Percentiles rank a stretch among this genome's conserved stretches.
phyloP scores from a whole-genome alignment of 2,113 vertebrate species.

The Verasper variegatus region DNA sequence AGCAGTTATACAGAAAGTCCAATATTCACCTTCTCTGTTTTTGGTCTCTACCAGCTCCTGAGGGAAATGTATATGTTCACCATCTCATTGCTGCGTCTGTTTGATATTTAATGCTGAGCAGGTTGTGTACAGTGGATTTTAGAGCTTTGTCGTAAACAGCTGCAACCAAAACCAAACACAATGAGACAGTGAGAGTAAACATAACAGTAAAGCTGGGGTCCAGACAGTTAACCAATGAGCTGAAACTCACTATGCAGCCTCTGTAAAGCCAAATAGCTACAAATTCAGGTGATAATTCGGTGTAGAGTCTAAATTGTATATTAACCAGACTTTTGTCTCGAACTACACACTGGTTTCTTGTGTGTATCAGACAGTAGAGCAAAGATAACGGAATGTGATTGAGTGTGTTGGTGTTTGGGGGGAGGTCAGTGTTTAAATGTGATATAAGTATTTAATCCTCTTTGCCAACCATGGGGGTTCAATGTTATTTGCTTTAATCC shows the following conservation, averaged over 20 bases:
- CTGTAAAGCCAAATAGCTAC: neutral
- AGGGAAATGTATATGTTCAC: no score
- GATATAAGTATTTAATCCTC: constrained; percentile 76
- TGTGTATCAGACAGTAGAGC: constrained; percentile 3
- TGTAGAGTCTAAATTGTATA: neutral
- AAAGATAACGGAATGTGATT: constrained; percentile 19
- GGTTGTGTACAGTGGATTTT: neutral
- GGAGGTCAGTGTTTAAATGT: constrained; percentile 65
- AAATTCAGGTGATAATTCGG: neutral
- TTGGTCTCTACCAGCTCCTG: no score
- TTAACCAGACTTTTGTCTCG: neutral
- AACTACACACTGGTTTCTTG: neutral
- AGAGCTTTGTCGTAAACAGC: neutral
- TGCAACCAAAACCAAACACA: neutral
- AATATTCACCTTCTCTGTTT: no score
- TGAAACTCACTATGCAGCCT: neutral
- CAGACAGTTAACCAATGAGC: neutral
- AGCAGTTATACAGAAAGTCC: no score
- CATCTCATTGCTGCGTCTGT: no score
- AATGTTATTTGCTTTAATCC: constrained; percentile 71
- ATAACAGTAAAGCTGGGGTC: neutral
- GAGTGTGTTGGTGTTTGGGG: constrained; percentile 32
- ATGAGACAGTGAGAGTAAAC: neutral
- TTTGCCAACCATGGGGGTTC: constrained; percentile 55
- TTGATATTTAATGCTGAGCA: neutral